A percentile compares a stretch with the other conserved stretches of the same genome.
Evolutionary conservation across 2,113 vertebrate genomes (phyloP).

Genomic region (Ptyas mucosa): DNA sequence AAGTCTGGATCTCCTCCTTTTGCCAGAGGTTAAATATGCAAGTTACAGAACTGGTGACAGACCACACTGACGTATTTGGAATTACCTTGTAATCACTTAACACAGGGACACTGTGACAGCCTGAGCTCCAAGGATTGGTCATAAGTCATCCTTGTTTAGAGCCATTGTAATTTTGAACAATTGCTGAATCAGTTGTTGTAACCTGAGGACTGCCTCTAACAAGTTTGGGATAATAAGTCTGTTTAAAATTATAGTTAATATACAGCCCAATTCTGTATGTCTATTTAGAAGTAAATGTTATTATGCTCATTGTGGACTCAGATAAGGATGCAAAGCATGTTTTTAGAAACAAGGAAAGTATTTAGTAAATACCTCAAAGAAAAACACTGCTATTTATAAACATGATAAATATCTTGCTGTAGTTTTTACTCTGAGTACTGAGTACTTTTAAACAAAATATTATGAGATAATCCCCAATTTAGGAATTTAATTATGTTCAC

Average conservation of each 20-base stretch:
- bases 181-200: neutral
- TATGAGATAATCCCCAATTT: neutral
- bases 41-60: neutral
- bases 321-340: neutral
- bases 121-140: neutral
- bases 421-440: constrained; percentile 32
- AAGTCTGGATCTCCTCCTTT: neutral
- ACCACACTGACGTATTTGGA: neutral
- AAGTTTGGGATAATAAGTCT: neutral
- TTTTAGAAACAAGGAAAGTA: constrained; percentile 39
- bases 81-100: neutral
- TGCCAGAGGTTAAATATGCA: neutral
- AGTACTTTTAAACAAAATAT: constrained; percentile 12
- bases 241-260: neutral
- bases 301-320: neutral
- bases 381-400: neutral
- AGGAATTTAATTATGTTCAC: neutral
- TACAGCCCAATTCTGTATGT: neutral
- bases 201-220: neutral
- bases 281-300: neutral
- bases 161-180: neutral
- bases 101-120: neutral
- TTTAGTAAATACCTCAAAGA: constrained; percentile 20
- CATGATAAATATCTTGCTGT: constrained; percentile 10
- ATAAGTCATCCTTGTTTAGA: neutral